phyloP scores from a whole-genome alignment of 2,797 vertebrate genomes.

The Lutjanus argentimaculatus region DNA sequence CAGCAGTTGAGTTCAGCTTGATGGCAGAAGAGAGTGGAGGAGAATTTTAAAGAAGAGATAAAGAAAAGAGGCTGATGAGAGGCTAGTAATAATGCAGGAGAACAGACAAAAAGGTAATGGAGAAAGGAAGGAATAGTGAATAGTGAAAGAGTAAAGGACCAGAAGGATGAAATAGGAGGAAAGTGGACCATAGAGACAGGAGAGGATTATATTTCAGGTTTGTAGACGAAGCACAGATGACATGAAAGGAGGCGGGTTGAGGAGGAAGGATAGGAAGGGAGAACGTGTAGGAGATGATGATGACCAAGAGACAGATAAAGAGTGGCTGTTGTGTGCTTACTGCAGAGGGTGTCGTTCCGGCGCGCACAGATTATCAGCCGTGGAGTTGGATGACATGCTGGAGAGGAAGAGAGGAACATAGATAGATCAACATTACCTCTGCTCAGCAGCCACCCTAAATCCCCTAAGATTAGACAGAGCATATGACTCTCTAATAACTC shows the following conservation, averaged over 20 bases:
- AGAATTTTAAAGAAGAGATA: no score
- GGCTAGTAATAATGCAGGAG: not conserved
- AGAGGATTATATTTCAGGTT: not conserved
- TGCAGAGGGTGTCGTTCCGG: slow-evolving; percentile 73
- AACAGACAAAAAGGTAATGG: not conserved
- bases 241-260: not conserved
- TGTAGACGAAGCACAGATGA: not conserved
- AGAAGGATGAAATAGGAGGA: not conserved
- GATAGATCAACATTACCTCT: slow-evolving; percentile 44
- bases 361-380: slow-evolving; percentile 57
- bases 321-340: slow-evolving; percentile 69
- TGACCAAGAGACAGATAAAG: not conserved
- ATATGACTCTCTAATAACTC: slow-evolving; percentile 18
- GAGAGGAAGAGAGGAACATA: slow-evolving; percentile 42
- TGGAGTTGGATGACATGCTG: slow-evolving; percentile 83
- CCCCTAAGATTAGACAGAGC: slow-evolving; percentile 24
- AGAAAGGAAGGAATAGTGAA: not conserved
- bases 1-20: not conserved
- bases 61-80: not conserved
- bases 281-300: not conserved
- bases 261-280: not conserved
- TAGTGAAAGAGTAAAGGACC: not conserved
- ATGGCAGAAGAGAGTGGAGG: not conserved
- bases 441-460: slow-evolving; percentile 52
- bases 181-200: not conserved